Base-by-base conservation (phyloP, 2,113 vertebrate genomes). In the Australoheros scitulus region DNA sequence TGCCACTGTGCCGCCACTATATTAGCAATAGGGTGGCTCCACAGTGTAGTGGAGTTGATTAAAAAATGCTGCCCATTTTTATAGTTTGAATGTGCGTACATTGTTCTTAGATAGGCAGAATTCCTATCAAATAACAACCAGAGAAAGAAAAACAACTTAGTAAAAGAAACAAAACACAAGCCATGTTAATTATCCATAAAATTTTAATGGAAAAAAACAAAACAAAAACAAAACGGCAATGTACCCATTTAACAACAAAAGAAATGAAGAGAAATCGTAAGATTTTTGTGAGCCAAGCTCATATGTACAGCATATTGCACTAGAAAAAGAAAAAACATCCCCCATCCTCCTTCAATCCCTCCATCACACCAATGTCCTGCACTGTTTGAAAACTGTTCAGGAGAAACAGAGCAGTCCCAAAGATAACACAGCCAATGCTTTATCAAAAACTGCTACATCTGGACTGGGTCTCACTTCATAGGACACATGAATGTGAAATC, bases 281-380 rank as follows among this genome's bases (percentile, higher is more conserved):
- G 91, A 90, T 92, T 38, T 90, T 86, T 6, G 90, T 93, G 94
- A 94, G 93, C 88, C 91, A 94, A 95, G 93, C 94, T 95, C 93
- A 77, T 95, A 94, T 95, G 87, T 95, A 95, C 95, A 95, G 95
- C 95, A 85, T 95, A 95, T 95, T 95, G 95, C 95, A 95, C 95
- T 94, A 94, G 93, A 94, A 94, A 94, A 93, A 90, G 90, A 93
- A 93, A 88, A 89, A 90, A 90, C 84, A 82, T 86, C 88, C 87
- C 81, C 61, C n/a, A 17, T 86, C 82, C 74, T 86, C 82, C 83
- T 85, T 81, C 43, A 26, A 77, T 79, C 84, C 89, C 86, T 85
- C 84, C 90, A 58, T 91, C 80, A 34, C 86, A 65, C 88, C 80
- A 75, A 64, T 81, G 84, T 88, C 85, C 82, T 81, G 77, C 77